phyloP scores from a whole-genome alignment of 2,888 invertebrate species.

The Desoria tigrina region DNA sequence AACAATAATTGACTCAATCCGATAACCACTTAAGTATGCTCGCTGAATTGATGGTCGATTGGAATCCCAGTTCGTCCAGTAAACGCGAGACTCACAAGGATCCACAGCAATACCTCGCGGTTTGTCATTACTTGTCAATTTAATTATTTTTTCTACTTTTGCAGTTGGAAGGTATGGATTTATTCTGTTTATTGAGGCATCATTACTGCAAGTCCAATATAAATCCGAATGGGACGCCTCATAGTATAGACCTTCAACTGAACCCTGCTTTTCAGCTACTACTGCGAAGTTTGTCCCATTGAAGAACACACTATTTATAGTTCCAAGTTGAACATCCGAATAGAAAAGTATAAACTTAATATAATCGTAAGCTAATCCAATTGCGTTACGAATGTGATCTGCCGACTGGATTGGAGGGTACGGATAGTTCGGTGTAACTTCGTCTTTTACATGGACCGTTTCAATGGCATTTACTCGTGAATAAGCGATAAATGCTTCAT shows the following conservation, averaged over 20 bases:
- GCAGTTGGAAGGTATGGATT: constrained; percentile 59
- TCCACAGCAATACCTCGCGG: constrained; percentile 73
- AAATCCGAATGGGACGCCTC: constrained; percentile 69
- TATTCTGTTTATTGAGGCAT: constrained; percentile 70
- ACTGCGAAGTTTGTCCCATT: constrained; percentile 73
- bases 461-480: constrained; percentile 79
- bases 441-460: constrained; percentile 74
- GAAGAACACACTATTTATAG: constrained; percentile 78
- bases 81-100: constrained; percentile 65
- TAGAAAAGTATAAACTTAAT: constrained; percentile 71
- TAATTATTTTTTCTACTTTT: constrained; percentile 61
- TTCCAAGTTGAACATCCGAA: constrained; percentile 83
- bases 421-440: constrained; percentile 71
- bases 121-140: constrained; percentile 70
- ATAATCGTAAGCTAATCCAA: constrained; percentile 80
- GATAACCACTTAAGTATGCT: constrained; percentile 69
- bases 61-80: constrained; percentile 50
- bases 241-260: constrained; percentile 83
- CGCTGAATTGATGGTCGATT: constrained; percentile 77
- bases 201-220: constrained; percentile 81
- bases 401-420: constrained; percentile 71
- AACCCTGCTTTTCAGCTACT: constrained; percentile 75
- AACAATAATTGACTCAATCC: constrained; percentile 70
- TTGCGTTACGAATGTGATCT: constrained; percentile 78
- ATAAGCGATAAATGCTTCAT: constrained; percentile 79